Conservation (phyloP, 37 sponge, comb jelly and placozoan genomes). For the Diacarnus erythraeanus region DNA sequence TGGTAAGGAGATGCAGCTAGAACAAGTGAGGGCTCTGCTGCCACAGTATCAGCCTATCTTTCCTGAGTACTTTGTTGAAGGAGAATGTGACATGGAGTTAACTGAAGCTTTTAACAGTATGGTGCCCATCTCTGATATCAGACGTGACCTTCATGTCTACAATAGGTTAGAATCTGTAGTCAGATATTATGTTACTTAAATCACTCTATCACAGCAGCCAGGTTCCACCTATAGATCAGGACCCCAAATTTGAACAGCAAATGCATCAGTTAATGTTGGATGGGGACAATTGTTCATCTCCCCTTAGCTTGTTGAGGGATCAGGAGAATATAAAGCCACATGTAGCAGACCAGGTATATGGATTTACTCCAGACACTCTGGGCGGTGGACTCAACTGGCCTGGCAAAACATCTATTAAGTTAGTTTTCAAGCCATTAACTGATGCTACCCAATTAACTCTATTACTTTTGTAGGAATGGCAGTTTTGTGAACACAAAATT, state of each 20-base stretch:
- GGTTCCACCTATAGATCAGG: too few relatives aligned
- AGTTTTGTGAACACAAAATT: constrained; percentile 9
- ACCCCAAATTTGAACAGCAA: neutral
- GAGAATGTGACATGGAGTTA: constrained; percentile 24
- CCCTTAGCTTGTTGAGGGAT: neutral
- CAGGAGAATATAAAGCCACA: neutral
- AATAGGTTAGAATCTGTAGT: too few relatives aligned
- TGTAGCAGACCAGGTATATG: neutral
- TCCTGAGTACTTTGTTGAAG: neutral
- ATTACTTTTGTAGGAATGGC: neutral
- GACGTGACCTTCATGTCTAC: too few relatives aligned
- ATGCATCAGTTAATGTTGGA: neutral
- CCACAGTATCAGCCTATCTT: constrained; percentile 20
- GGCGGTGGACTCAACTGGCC: neutral
- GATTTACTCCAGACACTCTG: constrained; percentile 10
- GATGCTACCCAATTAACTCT: neutral
- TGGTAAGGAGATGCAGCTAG: constrained; percentile 54
- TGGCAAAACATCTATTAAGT: neutral
- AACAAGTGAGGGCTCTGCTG: constrained; percentile 57
- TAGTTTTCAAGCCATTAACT: too few relatives aligned
- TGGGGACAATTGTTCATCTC: neutral
- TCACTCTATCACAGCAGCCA: too few relatives aligned
- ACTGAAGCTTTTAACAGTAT: constrained; percentile 10
- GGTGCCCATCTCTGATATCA: constrained; percentile 9
- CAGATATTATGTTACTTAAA: too few relatives aligned